Evolutionary conservation across 2,888 invertebrate genomes (phyloP), one percentile per base, ranked within the genome.

Genomic region (Adineta ricciae): DNA sequence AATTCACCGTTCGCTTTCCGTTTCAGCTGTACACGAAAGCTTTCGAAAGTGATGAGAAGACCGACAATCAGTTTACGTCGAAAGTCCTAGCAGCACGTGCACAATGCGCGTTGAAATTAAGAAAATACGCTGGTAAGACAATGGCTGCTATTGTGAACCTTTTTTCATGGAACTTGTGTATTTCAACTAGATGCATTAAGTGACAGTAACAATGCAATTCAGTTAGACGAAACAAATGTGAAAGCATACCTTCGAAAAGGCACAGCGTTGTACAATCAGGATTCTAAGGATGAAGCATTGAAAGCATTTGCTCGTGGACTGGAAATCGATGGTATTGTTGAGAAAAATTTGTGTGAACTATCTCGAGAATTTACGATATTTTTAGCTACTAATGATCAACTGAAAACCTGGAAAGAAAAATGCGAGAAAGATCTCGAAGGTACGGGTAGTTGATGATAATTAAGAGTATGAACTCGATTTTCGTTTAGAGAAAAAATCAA

Each of bases 161-260:
- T 24, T 38, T 2, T 8, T 21, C 4, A 1, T 38, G 0, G 0
- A 38, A 7, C 21, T 78, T 78, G 2, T 41, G 19, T 16, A 78
- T 38, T 78, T 21, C n/a, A 8, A 4, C 41, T 78, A 78, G 73
- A 78, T 78, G 73, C 73, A 41, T 78, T 78, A 21, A 78, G 41
- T 78, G 73, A 78, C 41, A 78, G 73, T 36, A 36, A 19, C 14
- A 41, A 78, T 36, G 73, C 73, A 27, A 41, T 78, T 24, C 7
- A 78, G 41, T 78, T 78, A 21, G 73, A 78, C 41, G 73, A 78
- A 24, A 36, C 27, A 11, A 78, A 78, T 78, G 14, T 78, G 9
- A 36, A 78, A 78, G 73, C 73, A 24, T 78, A 78, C 41, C 41
- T 78, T 38, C 36, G 73, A 24, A 78, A 78, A 78, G 73, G 73